Percentiles rank a stretch among this genome's conserved stretches.
phyloP scores from a whole-genome alignment of 2,888 invertebrate genomes.

The Bedellia somnulentella region DNA sequence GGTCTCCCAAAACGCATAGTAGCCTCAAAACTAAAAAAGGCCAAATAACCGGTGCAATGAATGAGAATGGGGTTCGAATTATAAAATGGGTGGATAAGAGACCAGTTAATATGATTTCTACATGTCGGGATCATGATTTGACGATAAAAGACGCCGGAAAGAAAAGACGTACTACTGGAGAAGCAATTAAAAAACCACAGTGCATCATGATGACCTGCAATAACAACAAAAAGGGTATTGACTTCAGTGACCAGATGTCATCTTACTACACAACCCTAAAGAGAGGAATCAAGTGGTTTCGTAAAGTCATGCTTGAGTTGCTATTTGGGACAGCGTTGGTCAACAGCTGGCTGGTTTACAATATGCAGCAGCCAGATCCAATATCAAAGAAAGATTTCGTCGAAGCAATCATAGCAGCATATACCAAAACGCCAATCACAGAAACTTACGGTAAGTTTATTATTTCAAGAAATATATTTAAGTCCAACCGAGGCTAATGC shows the following conservation, averaged over 20 bases:
- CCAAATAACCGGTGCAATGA: slow-evolving; percentile 9
- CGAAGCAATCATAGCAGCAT: background rate
- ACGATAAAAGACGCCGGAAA: slow-evolving; percentile 1
- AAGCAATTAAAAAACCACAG: slow-evolving; percentile 13
- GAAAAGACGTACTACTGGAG: slow-evolving; percentile 11
- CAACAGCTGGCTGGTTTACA: slow-evolving; percentile 15
- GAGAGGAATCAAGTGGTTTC: slow-evolving; percentile 20
- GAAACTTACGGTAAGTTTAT: too few species aligned
- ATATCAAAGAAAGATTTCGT: background rate
- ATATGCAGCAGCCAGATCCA: slow-evolving; percentile 2
- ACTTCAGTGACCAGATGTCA: slow-evolving; percentile 21
- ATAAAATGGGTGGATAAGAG: slow-evolving; percentile 15
- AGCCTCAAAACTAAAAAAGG: slow-evolving; percentile 17
- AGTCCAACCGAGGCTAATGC: too few species aligned
- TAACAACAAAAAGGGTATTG: slow-evolving; percentile 19
- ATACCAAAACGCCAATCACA: too few species aligned
- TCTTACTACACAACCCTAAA: slow-evolving; percentile 9
- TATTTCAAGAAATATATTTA: too few species aligned
- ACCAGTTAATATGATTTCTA: slow-evolving; percentile 17
- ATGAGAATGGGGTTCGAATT: background rate
- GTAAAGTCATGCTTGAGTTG: slow-evolving; percentile 19
- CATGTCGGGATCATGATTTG: slow-evolving; percentile 13
- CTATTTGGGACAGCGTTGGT: slow-evolving; percentile 13
- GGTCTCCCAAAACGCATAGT: slow-evolving; percentile 14
- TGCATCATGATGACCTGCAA: slow-evolving; percentile 20